Conservation (phyloP, 2,113 vertebrate species). For the Pseudopipra pipra region DNA sequence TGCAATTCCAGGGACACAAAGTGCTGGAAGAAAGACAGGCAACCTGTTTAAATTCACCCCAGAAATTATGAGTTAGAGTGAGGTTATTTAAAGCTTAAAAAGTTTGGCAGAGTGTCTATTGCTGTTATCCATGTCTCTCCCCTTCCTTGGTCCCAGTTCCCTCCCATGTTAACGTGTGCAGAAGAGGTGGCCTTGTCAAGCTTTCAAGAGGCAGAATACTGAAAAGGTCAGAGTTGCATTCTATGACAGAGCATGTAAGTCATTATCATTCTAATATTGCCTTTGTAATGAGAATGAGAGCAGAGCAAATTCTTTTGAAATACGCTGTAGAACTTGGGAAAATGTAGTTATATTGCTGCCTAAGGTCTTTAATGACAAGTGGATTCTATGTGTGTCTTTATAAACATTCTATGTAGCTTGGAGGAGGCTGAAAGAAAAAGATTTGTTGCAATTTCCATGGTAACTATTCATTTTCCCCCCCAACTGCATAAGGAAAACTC, state of each 20-base stretch:
- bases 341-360: slow-evolving; percentile 21
- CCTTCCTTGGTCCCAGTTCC: slow-evolving; percentile 21
- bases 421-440: slow-evolving; percentile 23
- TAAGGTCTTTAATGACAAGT: slow-evolving; percentile 38
- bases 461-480: slow-evolving; percentile 3
- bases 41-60: not conserved
- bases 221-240: slow-evolving; percentile 74
- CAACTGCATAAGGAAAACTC: not conserved
- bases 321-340: slow-evolving; percentile 48
- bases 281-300: slow-evolving; percentile 68
- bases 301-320: slow-evolving; percentile 70
- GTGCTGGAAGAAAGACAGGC: not conserved
- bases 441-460: slow-evolving; percentile 50
- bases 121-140: not conserved
- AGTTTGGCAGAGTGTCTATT: not conserved
- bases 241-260: slow-evolving; percentile 73
- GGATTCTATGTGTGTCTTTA: slow-evolving; percentile 11
- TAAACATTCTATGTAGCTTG: not conserved
- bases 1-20: not conserved
- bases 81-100: not conserved
- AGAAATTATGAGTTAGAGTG: not conserved
- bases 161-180: slow-evolving; percentile 2
- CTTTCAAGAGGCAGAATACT: slow-evolving; percentile 65
- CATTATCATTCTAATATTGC: slow-evolving; percentile 72
- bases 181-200: slow-evolving; percentile 65